These are phyloP conservation scores for Ectemnius cavifrons DNA, from an alignment of 2,888 invertebrate species.

Conservation along the genomic window DNA sequence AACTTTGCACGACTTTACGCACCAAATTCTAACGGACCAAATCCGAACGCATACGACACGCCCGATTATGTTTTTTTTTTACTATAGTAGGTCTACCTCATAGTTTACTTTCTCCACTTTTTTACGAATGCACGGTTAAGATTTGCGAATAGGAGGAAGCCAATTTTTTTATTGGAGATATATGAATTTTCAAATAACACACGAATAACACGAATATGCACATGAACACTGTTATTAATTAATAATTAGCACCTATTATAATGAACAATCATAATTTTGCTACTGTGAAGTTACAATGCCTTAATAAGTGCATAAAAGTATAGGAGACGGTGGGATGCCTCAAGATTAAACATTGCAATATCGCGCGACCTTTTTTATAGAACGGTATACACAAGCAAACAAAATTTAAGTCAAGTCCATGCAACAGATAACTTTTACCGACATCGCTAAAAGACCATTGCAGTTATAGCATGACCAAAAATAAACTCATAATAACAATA, in stretches of 20 bases:
- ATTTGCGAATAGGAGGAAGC: constrained; percentile 21
- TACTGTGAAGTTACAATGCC: not conserved
- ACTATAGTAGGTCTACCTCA: constrained; percentile 58
- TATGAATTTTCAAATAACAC: constrained; percentile 14
- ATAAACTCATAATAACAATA: no score
- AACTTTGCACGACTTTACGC: constrained; percentile 52
- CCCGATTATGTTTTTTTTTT: constrained; percentile 47
- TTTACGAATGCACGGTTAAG: constrained; percentile 33
- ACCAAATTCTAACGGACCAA: constrained; percentile 58
- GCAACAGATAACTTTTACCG: no score
- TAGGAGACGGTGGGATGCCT: constrained; percentile 21
- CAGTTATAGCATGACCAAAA: no score
- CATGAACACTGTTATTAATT: not conserved
- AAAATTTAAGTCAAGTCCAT: no score
- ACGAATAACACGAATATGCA: no score
- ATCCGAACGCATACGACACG: constrained; percentile 49
- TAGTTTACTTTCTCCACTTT: constrained; percentile 48
- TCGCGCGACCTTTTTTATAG: constrained; percentile 33
- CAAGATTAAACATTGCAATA: constrained; percentile 16
- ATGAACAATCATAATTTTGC: constrained; percentile 16
- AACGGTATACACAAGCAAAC: constrained; percentile 11
- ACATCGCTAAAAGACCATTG: no score
- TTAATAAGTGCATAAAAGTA: constrained; percentile 2
- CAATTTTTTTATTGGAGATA: constrained; percentile 18
- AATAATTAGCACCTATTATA: constrained; percentile 21